Percentiles rank a stretch among this genome's conserved stretches.
These are phyloP conservation scores for Myotis daubentonii DNA, from an alignment of 2,797 vertebrate genomes.

Conservation along the genomic window DNA sequence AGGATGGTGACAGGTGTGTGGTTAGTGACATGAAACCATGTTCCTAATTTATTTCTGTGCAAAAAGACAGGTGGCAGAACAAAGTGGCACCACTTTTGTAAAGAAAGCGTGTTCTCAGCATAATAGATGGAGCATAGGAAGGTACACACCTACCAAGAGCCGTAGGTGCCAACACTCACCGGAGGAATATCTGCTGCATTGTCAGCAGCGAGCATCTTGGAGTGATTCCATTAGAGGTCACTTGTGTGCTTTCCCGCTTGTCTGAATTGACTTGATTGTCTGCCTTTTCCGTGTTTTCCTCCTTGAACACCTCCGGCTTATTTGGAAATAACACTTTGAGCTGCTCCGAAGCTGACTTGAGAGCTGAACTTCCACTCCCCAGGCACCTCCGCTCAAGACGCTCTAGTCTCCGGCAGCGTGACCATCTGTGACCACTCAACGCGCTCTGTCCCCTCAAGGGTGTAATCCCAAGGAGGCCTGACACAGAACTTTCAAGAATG, in stretches of 20 bases:
- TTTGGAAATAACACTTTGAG: no score
- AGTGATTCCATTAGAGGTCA: not conserved
- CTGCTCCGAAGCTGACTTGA: not conserved
- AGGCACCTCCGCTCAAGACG: not conserved
- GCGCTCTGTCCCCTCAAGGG: not conserved
- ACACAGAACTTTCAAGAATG: not conserved
- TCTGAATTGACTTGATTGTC: not conserved
- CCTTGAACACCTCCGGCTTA: not conserved
- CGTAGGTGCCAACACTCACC: no score
- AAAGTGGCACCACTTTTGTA: not conserved
- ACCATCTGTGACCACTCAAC: not conserved
- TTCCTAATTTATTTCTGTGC: not conserved
- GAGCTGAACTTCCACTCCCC: not conserved
- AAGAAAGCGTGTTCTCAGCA: not conserved
- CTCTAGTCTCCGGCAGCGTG: not conserved
- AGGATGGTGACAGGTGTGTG: not conserved
- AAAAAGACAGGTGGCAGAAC: not conserved
- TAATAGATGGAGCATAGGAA: no score
- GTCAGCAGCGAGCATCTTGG: not conserved
- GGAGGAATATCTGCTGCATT: not conserved
- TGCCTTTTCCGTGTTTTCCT: not conserved
- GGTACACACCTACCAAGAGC: no score
- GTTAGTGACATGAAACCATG: not conserved
- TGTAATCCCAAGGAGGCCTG: fast-evolving
- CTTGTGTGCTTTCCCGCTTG: not conserved